Evolutionary conservation across 2,113 vertebrate genomes (phyloP), one percentile per base, ranked within the genome.

Genomic region (Sceloporus tristichus): DNA sequence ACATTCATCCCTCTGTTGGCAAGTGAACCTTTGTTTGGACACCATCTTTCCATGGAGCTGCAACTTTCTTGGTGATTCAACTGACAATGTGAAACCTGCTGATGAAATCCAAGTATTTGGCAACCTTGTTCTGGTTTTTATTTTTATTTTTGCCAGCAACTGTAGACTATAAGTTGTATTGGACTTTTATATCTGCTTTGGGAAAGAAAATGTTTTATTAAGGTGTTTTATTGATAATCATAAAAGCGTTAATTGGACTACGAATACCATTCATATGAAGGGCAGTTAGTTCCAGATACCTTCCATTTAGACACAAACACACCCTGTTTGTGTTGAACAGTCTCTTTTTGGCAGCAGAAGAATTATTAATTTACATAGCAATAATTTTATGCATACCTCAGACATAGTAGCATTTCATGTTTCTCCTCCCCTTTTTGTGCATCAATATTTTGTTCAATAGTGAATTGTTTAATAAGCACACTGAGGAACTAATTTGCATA

Each of bases 391-490:
- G n/a, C 56, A 81, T 40, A 59, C 13, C 18, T 85, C 71, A 21
- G 73, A 75, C 13, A 62, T 10, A 56, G 4, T 83, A 62, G 27
- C 16, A 83, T 70, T 48, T 83, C 53, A 42, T 6, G 25, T 68
- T 29, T 21, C 4, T 34, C 25, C 78, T n/a, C 9, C 4, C 8
- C 16, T 84, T 74, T 74, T 27, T 19, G 59, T 34, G 25, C 18
- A 74, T 84, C 54, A 27, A 54, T 84, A 84, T 73, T 59, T 71
- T 84, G 54, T 59, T 84, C 70, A 74, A 23, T 84, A 23, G 7
- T 74, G 70, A 84, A 74, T 84, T 9, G 8, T 74, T 74, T 59
- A 84, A 71, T 74, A 84, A 74, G n/a, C 29, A 74, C 29, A 14
- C 9, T 73, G 42, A 84, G 38, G 27, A 84, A 66, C 48, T 54